Base-by-base conservation (phyloP, 2,113 vertebrate genomes). In the Sprattus sprattus region DNA sequence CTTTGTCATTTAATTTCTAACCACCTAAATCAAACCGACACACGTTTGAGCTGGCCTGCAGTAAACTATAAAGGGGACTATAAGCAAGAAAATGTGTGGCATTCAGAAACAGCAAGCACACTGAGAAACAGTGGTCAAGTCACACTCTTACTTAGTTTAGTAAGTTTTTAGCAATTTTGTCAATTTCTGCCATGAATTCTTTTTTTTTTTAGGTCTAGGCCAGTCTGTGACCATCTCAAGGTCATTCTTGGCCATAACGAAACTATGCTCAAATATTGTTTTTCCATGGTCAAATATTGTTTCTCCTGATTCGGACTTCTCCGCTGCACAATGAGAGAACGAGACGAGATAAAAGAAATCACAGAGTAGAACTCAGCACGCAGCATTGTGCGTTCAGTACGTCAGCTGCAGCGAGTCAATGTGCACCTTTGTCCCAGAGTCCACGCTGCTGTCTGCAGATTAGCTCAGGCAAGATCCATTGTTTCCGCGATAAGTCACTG, bases 271-370 rank as follows among this genome's bases (percentile, higher is more conserved):
- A 78, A 78, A 78, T 78, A 78, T 78, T 78, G 39, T 39, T 39
- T 39, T 39, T 39, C 2, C 2, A 2, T 32, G 4, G 32, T 78
- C 71, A 39, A 39, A 39, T 39, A 39, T 78, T 78, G 25, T 78
- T 32, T 78, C 71, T 13, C 2, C 28, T 28, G 32, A 78, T 78
- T 78, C 71, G 25, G 15, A 25, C 64, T 13, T 25, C 28, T 9
- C n/a, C 10, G 28, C 71, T 44, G 5, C 71, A 78, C 71, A 78
- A 75, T 75, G 28, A 6, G 5, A 78, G 64, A 8, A 10, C n/a
- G 13, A 67, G 64, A 7, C n/a, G n/a, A 67, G 71, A 78, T 78
- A 78, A 78, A 78, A 78, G 71, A 78, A 39, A 78, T 78, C 28
- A 15, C 9, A 78, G 5, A 39, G 71, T 39, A 39, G 28, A 78